Evolutionary conservation across 2,797 vertebrate species (phyloP).

Genomic region (Cheirogaleus major): DNA sequence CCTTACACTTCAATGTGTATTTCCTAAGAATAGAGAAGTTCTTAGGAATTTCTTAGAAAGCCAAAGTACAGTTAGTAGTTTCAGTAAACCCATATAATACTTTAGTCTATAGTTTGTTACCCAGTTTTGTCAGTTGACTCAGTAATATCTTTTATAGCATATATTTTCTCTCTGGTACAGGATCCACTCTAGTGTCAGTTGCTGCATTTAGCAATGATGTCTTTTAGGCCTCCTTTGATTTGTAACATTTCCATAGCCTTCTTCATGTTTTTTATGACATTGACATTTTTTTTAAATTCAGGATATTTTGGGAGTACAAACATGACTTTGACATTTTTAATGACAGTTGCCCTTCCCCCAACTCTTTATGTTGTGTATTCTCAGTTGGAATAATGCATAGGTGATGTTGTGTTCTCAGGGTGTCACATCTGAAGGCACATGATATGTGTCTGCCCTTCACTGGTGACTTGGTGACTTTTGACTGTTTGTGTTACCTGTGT

Average conservation of each 20-base stretch:
- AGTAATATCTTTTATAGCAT: neutral
- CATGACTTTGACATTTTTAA: neutral
- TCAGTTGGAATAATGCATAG: neutral
- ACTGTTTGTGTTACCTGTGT: neutral
- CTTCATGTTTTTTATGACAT: neutral
- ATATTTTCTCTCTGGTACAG: neutral
- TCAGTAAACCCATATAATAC: neutral
- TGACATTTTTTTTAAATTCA: neutral
- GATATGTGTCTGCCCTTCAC: neutral
- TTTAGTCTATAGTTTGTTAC: neutral
- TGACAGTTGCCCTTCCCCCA: neutral
- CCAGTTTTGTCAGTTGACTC: neutral
- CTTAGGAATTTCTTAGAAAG: neutral
- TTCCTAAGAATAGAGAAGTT: neutral
- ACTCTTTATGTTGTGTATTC: neutral
- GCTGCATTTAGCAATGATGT: neutral
- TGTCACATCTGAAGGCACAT: neutral
- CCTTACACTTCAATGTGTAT: neutral
- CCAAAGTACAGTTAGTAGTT: neutral
- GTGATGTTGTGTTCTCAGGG: neutral
- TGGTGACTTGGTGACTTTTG: neutral
- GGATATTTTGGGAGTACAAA: too few species aligned
- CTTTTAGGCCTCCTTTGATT: neutral
- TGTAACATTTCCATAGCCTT: neutral
- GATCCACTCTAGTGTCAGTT: neutral